Percentiles rank a stretch among this genome's conserved stretches.
phyloP scores from a whole-genome alignment of 2,888 invertebrate species.

The Tillus elongatus region DNA sequence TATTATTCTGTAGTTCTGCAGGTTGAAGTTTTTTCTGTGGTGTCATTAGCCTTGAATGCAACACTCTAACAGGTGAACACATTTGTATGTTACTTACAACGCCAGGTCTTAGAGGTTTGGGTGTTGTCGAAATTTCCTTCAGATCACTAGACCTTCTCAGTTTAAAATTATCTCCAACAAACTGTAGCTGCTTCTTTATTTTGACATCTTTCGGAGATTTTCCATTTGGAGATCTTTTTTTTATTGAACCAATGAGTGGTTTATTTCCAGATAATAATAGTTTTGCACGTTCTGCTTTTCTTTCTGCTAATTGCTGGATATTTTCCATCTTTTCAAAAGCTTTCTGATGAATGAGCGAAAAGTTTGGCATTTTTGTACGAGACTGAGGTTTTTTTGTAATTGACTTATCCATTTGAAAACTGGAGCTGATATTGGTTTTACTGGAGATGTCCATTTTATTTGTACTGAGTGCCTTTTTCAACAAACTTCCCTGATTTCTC shows the following conservation, averaged over 20 bases:
- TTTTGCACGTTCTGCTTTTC: conserved; percentile 43
- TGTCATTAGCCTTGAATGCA: background rate
- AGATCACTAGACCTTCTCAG: conserved; percentile 5
- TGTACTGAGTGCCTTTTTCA: no score
- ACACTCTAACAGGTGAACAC: background rate
- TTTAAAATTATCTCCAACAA: conserved; percentile 4
- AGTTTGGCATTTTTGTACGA: conserved; percentile 55
- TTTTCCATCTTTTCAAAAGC: conserved; percentile 61
- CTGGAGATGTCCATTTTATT: no score
- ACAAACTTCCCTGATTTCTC: no score
- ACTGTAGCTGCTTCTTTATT: conserved; percentile 6
- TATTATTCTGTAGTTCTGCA: background rate
- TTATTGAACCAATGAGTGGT: conserved; percentile 15
- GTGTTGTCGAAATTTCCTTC: conserved; percentile 3
- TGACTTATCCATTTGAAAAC: no score
- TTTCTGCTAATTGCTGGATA: conserved; percentile 49
- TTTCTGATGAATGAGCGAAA: conserved; percentile 57
- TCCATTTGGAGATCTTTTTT: background rate
- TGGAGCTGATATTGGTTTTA: no score
- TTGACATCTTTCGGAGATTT: background rate
- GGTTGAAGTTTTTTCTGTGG: background rate
- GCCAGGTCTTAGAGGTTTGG: background rate
- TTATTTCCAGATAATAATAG: conserved; percentile 36
- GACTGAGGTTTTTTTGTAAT: conserved; percentile 6
- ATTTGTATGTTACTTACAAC: background rate